Conservation (phyloP, 1,140 invertebrate species). For the Glomeris maerens region DNA sequence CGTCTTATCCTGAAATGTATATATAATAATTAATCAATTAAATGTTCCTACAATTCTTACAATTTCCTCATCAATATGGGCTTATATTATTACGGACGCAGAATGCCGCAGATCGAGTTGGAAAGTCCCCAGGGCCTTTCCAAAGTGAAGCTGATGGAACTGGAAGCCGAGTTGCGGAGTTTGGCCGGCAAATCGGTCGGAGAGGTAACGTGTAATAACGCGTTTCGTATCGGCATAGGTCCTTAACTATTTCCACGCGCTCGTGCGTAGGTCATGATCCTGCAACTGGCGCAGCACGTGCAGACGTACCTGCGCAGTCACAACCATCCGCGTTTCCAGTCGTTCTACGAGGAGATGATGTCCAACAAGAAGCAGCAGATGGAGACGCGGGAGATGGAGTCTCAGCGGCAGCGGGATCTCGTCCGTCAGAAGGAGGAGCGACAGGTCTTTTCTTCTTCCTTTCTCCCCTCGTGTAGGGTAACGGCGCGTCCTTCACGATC, state of each 20-base stretch:
- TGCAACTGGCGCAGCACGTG: conserved; percentile 51
- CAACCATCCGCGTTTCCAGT: conserved; percentile 54
- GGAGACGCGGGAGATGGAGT: conserved; percentile 23
- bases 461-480: no score
- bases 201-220: conserved; percentile 35
- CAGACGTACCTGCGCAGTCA: conserved; percentile 50
- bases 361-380: conserved; percentile 43
- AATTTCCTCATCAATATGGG: neutral
- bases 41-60: neutral
- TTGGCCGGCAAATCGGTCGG: conserved; percentile 43
- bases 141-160: conserved; percentile 37
- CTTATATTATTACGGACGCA: conserved; percentile 22
- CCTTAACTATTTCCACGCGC: neutral
- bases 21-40: conserved; percentile 18
- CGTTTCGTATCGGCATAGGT: conserved; percentile 4
- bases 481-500: neutral
- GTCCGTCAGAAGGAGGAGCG: conserved; percentile 44
- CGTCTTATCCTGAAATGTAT: conserved; percentile 56
- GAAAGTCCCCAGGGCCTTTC: conserved; percentile 54
- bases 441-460: conserved; percentile 28
- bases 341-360: conserved; percentile 73
- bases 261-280: conserved; percentile 44
- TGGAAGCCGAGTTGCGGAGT: conserved; percentile 41
- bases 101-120: conserved; percentile 44
- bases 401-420: conserved; percentile 39